Conservation (phyloP, 37 sponge, comb jelly and placozoan species). For the Beroe ovata region DNA sequence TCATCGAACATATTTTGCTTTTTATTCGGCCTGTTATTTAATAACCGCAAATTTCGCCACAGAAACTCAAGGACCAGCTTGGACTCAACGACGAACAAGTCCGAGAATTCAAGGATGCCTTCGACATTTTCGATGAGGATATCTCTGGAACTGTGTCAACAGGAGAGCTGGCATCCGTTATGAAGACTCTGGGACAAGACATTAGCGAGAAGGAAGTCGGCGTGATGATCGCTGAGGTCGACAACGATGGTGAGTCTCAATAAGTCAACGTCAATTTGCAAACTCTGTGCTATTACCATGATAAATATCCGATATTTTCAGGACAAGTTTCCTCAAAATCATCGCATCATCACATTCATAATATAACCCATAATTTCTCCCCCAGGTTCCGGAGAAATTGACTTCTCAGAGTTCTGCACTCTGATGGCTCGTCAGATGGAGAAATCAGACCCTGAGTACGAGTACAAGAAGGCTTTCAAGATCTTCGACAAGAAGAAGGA, state of each 20-base stretch:
- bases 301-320: neutral
- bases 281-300: neutral
- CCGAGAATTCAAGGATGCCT: slow-evolving; percentile 67
- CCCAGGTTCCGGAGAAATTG: slow-evolving; percentile 67
- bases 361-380: neutral
- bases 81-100: slow-evolving; percentile 62
- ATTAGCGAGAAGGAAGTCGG: slow-evolving; percentile 66
- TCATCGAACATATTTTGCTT: too few relatives aligned
- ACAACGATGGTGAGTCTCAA: slow-evolving; percentile 31
- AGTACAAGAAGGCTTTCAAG: slow-evolving; percentile 60
- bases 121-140: slow-evolving; percentile 65
- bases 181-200: slow-evolving; percentile 66
- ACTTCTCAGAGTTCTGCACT: slow-evolving; percentile 64
- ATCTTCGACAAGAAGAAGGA: slow-evolving; percentile 55
- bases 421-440: slow-evolving; percentile 68
- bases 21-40: too few relatives aligned
- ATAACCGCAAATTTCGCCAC: too few relatives aligned
- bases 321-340: neutral
- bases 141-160: slow-evolving; percentile 54
- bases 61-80: slow-evolving; percentile 57
- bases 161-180: slow-evolving; percentile 44
- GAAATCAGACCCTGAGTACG: slow-evolving; percentile 54
- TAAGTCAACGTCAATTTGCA: neutral
- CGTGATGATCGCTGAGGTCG: slow-evolving; percentile 64
- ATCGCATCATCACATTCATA: too few relatives aligned